Percentiles rank a stretch among this genome's conserved stretches.
Conservation (phyloP, 2,888 invertebrate species). For the Lycocerus yunnanus region DNA sequence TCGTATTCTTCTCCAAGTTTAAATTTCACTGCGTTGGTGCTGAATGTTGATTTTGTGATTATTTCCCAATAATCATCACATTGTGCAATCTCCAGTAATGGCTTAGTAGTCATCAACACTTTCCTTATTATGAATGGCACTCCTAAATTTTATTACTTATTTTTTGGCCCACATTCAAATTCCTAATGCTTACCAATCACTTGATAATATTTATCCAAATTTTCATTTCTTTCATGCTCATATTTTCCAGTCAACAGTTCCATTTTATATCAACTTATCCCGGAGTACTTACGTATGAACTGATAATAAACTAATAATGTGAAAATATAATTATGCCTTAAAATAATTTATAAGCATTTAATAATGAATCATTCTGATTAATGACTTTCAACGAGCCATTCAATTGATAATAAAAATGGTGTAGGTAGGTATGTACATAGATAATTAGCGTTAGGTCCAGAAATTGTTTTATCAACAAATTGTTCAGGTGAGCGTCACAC, state of each 20-base stretch:
- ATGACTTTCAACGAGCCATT: neutral
- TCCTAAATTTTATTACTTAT: conserved; percentile 53
- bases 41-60: conserved; percentile 61
- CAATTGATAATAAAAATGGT: no score
- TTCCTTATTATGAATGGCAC: conserved; percentile 68
- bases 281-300: no score
- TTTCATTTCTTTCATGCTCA: conserved; percentile 67
- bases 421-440: no score
- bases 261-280: neutral
- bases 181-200: conserved; percentile 60
- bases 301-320: neutral
- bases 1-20: conserved; percentile 67
- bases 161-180: neutral
- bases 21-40: conserved; percentile 61
- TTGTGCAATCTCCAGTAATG: neutral
- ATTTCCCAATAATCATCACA: conserved; percentile 60
- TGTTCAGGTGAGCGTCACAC: no score
- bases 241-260: conserved; percentile 62
- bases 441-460: no score
- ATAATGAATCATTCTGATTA: neutral
- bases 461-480: no score
- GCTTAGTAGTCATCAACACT: neutral
- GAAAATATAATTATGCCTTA: neutral
- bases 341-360: neutral
- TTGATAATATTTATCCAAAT: conserved; percentile 67